Conservation (phyloP, 2,797 vertebrate genomes). For the Tympanoctomys barrerae region DNA sequence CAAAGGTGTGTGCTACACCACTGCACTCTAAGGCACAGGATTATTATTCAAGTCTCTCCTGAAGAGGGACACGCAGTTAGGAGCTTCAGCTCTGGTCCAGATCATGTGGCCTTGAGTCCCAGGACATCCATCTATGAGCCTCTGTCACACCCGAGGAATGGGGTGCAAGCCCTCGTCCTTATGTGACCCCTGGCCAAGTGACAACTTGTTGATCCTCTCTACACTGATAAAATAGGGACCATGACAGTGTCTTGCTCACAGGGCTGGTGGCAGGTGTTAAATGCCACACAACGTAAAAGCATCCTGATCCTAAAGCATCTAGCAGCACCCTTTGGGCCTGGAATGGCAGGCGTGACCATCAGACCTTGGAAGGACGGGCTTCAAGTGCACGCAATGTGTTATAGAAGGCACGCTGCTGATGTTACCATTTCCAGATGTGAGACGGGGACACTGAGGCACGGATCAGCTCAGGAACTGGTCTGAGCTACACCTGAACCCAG, state of each 20-base stretch:
- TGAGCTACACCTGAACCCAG: background rate
- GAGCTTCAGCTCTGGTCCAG: background rate
- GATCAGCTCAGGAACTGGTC: background rate
- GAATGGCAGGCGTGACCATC: too few species aligned
- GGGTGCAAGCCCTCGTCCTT: background rate
- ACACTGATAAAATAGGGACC: background rate
- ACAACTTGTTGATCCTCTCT: background rate
- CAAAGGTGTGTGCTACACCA: background rate
- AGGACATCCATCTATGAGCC: background rate
- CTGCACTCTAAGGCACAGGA: fast-evolving
- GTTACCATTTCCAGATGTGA: background rate
- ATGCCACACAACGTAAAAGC: background rate
- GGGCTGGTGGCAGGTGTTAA: background rate
- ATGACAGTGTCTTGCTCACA: background rate
- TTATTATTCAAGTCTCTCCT: background rate
- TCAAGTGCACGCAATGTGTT: background rate
- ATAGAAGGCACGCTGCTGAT: background rate
- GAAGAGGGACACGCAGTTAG: fast-evolving
- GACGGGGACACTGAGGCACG: background rate
- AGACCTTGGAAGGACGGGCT: background rate
- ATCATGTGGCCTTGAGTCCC: background rate
- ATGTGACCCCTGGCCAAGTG: background rate
- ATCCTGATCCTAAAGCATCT: background rate
- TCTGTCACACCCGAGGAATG: background rate
- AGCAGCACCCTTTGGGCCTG: background rate